A percentile compares a stretch with the other conserved stretches of the same genome.
Conservation (phyloP, 2,797 vertebrate genomes). For the Arnoldichthys spilopterus region DNA sequence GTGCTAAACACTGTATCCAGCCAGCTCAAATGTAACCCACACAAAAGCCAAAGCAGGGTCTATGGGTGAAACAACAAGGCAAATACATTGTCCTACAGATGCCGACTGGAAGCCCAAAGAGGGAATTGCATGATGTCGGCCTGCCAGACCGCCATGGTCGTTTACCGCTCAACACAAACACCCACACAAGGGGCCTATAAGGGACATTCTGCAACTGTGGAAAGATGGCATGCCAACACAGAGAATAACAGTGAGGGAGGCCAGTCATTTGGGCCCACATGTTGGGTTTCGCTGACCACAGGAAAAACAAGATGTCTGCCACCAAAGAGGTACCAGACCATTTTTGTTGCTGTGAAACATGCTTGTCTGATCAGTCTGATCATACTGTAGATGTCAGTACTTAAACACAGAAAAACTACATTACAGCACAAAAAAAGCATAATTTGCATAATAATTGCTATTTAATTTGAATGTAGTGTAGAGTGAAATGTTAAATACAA, state of each 20-base stretch:
- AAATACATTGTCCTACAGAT: not conserved
- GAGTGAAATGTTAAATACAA: no score
- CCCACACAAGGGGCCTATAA: slow-evolving; percentile 25
- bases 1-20: not conserved
- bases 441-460: no score
- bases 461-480: no score
- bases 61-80: slow-evolving; percentile 8
- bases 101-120: not conserved
- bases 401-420: no score
- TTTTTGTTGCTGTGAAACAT: not conserved
- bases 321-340: not conserved
- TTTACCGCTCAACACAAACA: slow-evolving; percentile 17
- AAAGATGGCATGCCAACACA: not conserved
- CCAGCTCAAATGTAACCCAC: not conserved
- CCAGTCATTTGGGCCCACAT: not conserved
- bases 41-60: slow-evolving; percentile 9
- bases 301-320: slow-evolving; percentile 2
- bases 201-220: slow-evolving; percentile 4
- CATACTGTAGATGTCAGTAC: no score
- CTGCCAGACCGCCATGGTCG: not conserved
- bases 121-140: not conserved
- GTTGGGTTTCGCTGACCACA: slow-evolving; percentile 7
- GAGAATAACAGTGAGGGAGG: not conserved
- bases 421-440: no score
- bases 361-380: no score